Evolutionary conservation across 2,888 invertebrate genomes (phyloP).

Genomic region (Drosophila diplacantha): DNA sequence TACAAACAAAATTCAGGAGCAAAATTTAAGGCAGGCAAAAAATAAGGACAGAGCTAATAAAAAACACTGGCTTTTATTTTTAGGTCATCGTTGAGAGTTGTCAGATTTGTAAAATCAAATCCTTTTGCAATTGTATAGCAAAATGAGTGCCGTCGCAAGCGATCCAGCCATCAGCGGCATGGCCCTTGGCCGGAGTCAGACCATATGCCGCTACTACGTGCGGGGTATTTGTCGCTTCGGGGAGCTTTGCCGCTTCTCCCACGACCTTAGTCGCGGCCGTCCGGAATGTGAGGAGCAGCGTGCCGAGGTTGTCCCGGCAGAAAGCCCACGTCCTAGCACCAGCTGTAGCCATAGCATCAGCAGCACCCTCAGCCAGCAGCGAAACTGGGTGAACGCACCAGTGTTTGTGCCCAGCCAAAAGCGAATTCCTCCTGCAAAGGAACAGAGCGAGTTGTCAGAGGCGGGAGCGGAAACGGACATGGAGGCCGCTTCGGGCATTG

Average conservation of each 20-base stretch:
- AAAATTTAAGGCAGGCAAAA: background rate
- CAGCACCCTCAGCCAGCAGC: slow-evolving; percentile 31
- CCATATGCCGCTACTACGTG: slow-evolving; percentile 74
- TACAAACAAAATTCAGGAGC: slow-evolving; percentile 2
- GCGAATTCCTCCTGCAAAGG: slow-evolving; percentile 12
- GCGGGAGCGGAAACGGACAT: slow-evolving; percentile 5
- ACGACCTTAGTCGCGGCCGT: slow-evolving; percentile 60
- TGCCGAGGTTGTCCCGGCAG: slow-evolving; percentile 29
- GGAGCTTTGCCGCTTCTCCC: slow-evolving; percentile 75
- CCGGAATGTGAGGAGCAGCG: slow-evolving; percentile 48
- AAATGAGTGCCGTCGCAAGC: slow-evolving; percentile 66
- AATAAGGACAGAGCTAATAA: background rate
- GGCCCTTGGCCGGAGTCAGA: slow-evolving; percentile 61
- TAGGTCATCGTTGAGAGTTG: slow-evolving; percentile 39
- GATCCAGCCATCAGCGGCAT: slow-evolving; percentile 49
- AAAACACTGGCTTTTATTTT: slow-evolving; percentile 22
- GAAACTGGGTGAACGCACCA: slow-evolving; percentile 76
- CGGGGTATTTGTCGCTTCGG: slow-evolving; percentile 77
- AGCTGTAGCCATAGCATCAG: slow-evolving; percentile 61
- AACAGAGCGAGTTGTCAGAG: slow-evolving; percentile 23
- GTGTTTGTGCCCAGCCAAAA: slow-evolving; percentile 73
- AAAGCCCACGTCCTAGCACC: slow-evolving; percentile 61
- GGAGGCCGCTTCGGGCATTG: slow-evolving; percentile 33
- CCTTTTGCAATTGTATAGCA: slow-evolving; percentile 47
- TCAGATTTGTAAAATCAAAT: slow-evolving; percentile 34